Evolutionary conservation across 2,888 invertebrate genomes (phyloP), one percentile per base, ranked within the genome.

Genomic region (Netelia inedita): DNA sequence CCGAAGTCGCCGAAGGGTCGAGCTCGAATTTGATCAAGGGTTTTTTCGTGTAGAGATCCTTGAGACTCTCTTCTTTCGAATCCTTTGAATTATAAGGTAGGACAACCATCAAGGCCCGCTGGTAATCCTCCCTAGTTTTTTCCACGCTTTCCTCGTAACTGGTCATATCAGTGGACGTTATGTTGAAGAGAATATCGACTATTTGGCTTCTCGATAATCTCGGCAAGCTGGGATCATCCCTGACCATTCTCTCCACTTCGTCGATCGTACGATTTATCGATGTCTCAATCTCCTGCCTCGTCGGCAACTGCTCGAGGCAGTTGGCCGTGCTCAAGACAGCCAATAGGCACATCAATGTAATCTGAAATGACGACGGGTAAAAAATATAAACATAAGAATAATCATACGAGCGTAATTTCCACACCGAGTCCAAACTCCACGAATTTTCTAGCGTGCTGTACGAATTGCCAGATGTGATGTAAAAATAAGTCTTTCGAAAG

Each of bases 181-280:
- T 96, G 87, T 97, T 96, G 86, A 96, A 95, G 5, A 97, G 92
- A 19, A 97, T 94, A 85, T 95, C 95, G 35, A 97, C 92, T 83
- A 97, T 96, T 91, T 97, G 96, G 9, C 95, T 95, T 88, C 96
- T 94, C 0, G 95, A 95, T 35, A 97, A 92, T 83, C 96, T 94
- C 1, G 97, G 97, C 68, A 97, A 91, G n/a, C 94, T 94, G 2
- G 95, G 94, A 91, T 96, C 95, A 3, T 94, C 93, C 89, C 95
- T 94, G 9, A 97, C 93, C 88, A 96, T 95, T 50, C 92, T 94
- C 89, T 97, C 96, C 1, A 97, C 97, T 93, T 96, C 96, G 88
- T 95, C 94, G 6, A 97, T 95, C 9, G 96, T 96, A 10, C 93
- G 90, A 82, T 94, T 93, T 65, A 93, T 93, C 41, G 93, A 93